These are phyloP conservation scores for Clarias pachynema DNA, from an alignment of 2,797 vertebrate species.

Conservation along the genomic window DNA sequence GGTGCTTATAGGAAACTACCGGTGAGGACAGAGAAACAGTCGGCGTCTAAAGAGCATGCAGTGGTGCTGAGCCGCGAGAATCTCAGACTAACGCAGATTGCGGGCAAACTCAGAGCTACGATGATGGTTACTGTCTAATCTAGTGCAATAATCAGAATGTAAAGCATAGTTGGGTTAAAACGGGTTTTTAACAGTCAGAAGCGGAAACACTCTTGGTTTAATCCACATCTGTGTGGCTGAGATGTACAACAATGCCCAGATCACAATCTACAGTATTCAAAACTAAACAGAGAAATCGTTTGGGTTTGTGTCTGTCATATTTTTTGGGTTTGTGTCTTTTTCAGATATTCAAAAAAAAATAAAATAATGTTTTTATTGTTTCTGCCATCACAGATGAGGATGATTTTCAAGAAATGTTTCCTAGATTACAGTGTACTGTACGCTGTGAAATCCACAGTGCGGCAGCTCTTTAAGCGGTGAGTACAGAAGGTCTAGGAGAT, in stretches of 20 bases:
- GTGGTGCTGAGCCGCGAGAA: conserved; percentile 9
- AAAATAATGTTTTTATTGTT: not conserved
- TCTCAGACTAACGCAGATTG: not conserved
- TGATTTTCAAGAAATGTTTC: conserved; percentile 38
- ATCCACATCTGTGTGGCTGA: conserved; percentile 50
- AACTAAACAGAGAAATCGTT: not conserved
- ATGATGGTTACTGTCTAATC: conserved; percentile 23
- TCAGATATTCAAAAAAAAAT: not conserved
- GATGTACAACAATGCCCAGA: not conserved
- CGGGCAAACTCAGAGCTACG: conserved; percentile 16
- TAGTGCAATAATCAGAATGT: conserved; percentile 30
- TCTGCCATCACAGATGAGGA: conserved; percentile 54
- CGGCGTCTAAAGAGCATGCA: conserved; percentile 40
- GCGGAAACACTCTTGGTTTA: conserved; percentile 40
- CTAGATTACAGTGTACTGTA: conserved; percentile 15
- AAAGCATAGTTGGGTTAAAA: conserved; percentile 49
- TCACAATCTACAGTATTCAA: not conserved
- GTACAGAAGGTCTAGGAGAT: conserved; percentile 39
- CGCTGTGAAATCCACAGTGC: conserved; percentile 23
- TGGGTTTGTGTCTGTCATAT: not conserved
- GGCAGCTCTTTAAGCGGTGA: conserved; percentile 44
- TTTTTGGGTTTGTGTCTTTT: too few species aligned
- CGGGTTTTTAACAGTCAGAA: conserved; percentile 20
- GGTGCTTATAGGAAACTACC: conserved; percentile 3
- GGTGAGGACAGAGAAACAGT: conserved; percentile 36